Evolutionary conservation across 2,888 invertebrate species (phyloP).

Genomic region (Pediacus dermestoides): DNA sequence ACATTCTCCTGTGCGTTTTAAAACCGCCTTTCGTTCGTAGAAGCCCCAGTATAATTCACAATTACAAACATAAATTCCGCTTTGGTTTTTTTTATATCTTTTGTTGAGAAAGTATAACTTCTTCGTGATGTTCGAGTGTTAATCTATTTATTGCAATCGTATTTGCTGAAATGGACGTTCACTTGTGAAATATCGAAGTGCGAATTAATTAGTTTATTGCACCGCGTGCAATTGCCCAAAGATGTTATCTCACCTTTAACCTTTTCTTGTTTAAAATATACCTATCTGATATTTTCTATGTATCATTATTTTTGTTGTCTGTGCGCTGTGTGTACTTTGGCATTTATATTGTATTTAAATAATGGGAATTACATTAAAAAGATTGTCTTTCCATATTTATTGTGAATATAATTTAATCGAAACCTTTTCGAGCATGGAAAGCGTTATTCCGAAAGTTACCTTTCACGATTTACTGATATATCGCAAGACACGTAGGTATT

Average conservation of each 20-base stretch:
- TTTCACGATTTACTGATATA: too few relatives aligned
- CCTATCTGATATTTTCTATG: too few relatives aligned
- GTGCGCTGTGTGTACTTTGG: background rate
- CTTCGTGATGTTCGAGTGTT: slow-evolving; percentile 20
- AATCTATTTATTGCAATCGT: slow-evolving; percentile 24
- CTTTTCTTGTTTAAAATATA: slow-evolving; percentile 1
- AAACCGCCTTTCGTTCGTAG: slow-evolving; percentile 4
- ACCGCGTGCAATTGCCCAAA: slow-evolving; percentile 17
- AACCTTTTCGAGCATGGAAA: too few relatives aligned
- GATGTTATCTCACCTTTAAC: background rate
- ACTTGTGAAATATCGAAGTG: slow-evolving; percentile 22
- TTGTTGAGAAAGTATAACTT: background rate
- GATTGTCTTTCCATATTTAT: too few relatives aligned
- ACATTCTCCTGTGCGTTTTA: slow-evolving; percentile 6
- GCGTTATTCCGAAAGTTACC: too few relatives aligned
- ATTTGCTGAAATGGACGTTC: slow-evolving; percentile 21
- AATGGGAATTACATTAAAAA: too few relatives aligned
- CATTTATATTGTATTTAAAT: background rate
- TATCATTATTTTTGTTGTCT: too few relatives aligned
- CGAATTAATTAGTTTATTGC: slow-evolving; percentile 26
- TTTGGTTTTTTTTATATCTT: too few relatives aligned
- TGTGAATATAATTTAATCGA: too few relatives aligned
- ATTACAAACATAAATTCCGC: slow-evolving; percentile 3
- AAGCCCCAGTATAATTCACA: slow-evolving; percentile 7
- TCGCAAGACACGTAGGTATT: too few relatives aligned